These are phyloP conservation scores for Andrena minutula DNA, from an alignment of 2,888 invertebrate species.

Conservation along the genomic window DNA sequence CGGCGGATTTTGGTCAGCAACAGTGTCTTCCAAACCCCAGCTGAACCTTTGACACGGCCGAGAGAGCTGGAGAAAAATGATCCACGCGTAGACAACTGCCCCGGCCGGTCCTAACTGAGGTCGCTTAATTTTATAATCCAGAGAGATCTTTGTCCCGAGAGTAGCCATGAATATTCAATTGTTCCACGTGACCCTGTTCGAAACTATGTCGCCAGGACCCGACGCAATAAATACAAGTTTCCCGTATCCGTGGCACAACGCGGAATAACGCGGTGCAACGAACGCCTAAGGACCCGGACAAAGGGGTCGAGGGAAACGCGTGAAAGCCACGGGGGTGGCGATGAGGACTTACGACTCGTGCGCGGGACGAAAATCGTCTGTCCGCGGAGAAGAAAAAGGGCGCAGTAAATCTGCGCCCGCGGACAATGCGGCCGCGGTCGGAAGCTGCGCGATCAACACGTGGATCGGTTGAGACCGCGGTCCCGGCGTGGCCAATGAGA, in stretches of 20 bases:
- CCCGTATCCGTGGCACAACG: slow-evolving; percentile 39
- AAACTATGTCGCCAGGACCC: slow-evolving; percentile 31
- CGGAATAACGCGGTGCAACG: slow-evolving; percentile 42
- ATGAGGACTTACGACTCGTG: slow-evolving; percentile 48
- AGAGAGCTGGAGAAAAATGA: neutral
- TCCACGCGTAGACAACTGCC: slow-evolving; percentile 3
- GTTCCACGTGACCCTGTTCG: slow-evolving; percentile 42
- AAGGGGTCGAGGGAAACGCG: slow-evolving; percentile 22
- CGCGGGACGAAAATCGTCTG: slow-evolving; percentile 76
- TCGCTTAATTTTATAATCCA: slow-evolving; percentile 28
- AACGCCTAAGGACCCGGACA: slow-evolving; percentile 28
- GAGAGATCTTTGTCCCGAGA: slow-evolving; percentile 1
- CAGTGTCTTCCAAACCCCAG: slow-evolving; percentile 36
- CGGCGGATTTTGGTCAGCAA: slow-evolving; percentile 45
- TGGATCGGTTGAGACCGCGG: slow-evolving; percentile 73
- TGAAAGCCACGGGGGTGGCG: slow-evolving; percentile 34
- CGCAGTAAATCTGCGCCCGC: slow-evolving; percentile 77
- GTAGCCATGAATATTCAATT: slow-evolving; percentile 56
- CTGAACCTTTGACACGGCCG: slow-evolving; percentile 4
- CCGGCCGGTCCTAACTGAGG: slow-evolving; percentile 5
- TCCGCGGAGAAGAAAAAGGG: slow-evolving; percentile 68
- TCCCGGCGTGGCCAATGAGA: slow-evolving; percentile 79
- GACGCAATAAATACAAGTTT: slow-evolving; percentile 53
- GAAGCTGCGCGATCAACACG: slow-evolving; percentile 73
- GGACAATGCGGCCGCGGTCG: slow-evolving; percentile 74